Evolutionary conservation across 2,113 vertebrate species (phyloP).

Genomic region (Pogonocichla stellata): DNA sequence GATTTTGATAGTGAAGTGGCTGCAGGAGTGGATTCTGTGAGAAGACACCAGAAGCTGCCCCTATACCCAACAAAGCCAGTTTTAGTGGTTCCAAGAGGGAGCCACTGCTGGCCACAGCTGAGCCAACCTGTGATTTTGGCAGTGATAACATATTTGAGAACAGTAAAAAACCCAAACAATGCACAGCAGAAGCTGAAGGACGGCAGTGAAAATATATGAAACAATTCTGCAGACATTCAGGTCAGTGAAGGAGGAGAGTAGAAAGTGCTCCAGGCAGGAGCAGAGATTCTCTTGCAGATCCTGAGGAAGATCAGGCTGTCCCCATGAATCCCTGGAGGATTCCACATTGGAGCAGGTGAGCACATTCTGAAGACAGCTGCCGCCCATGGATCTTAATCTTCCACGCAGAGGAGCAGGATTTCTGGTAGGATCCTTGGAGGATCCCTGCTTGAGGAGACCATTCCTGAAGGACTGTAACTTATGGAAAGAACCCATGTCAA

Average conservation of each 20-base stretch:
- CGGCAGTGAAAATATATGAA: background rate
- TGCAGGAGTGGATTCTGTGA: background rate
- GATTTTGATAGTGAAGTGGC: background rate
- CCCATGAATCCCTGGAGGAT: too few species aligned
- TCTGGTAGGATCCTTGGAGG: background rate
- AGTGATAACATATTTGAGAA: background rate
- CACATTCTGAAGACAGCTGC: background rate
- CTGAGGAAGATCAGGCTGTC: too few species aligned
- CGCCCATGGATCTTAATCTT: background rate
- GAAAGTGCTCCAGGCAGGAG: accelerated
- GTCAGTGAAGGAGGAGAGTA: background rate
- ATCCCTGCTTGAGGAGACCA: background rate
- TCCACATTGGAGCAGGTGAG: background rate
- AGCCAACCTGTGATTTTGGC: background rate
- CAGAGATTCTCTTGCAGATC: background rate
- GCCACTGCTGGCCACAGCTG: background rate
- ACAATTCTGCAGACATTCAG: background rate
- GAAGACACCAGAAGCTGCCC: background rate
- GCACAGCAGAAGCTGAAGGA: accelerated
- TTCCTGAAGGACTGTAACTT: background rate
- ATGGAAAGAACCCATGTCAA: background rate
- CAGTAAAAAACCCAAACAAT: background rate
- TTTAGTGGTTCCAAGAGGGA: background rate
- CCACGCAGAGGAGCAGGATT: background rate
- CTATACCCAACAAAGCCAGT: too few species aligned